Evolutionary conservation across 2,888 invertebrate species (phyloP).

Genomic region (Hirtodrosophila histrioides): DNA sequence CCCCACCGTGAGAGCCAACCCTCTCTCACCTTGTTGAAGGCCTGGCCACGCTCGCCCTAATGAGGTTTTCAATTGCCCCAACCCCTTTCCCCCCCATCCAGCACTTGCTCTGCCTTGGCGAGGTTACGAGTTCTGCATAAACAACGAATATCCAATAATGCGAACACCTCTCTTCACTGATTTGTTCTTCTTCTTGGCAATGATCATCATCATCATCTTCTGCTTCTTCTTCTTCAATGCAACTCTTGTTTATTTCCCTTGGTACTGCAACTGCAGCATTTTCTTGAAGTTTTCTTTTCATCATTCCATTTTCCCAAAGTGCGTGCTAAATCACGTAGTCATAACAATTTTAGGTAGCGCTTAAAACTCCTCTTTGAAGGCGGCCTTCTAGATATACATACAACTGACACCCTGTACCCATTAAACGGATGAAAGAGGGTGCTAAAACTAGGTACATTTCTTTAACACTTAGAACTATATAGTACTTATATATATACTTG

Average conservation of each 20-base stretch:
- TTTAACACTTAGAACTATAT: too few species aligned
- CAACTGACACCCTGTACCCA: too few species aligned
- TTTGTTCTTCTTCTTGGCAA: not conserved
- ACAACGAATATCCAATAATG: conserved; percentile 43
- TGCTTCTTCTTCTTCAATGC: conserved; percentile 10
- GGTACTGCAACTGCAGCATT: conserved; percentile 40
- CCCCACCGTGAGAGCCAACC: not conserved
- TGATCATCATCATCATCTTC: conserved; percentile 6
- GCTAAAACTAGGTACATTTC: too few species aligned
- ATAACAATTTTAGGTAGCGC: not conserved
- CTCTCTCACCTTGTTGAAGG: conserved; percentile 6
- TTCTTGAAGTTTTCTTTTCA: conserved; percentile 6
- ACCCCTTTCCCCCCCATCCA: not conserved
- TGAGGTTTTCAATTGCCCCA: not conserved
- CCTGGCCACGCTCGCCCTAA: not conserved
- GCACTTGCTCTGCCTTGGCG: conserved; percentile 10
- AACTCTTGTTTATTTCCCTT: conserved; percentile 35
- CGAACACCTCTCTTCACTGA: conserved; percentile 26
- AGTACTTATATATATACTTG: too few species aligned
- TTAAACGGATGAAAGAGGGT: too few species aligned
- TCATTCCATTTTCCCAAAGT: conserved; percentile 7
- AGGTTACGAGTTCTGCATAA: conserved; percentile 55
- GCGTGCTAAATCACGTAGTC: conserved; percentile 31
- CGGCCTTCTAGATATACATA: too few species aligned
- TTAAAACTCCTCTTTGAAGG: not conserved